A percentile compares a stretch with the other conserved stretches of the same genome.
These are phyloP conservation scores for Corythornis madagascariensis DNA, from an alignment of 2,113 vertebrate genomes.

Conservation along the genomic window DNA sequence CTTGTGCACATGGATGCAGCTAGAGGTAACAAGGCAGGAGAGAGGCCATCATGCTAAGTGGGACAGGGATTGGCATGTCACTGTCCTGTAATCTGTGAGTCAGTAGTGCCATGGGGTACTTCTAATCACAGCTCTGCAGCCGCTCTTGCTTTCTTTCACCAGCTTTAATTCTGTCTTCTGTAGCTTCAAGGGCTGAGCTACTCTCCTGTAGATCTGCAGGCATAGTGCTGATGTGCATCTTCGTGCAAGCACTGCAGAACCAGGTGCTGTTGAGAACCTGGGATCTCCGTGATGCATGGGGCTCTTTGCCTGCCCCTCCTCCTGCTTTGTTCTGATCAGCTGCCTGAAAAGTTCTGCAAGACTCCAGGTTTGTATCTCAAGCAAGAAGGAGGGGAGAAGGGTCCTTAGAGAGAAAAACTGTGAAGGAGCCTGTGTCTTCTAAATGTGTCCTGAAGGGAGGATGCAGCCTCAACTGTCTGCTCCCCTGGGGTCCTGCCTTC, in stretches of 20 bases:
- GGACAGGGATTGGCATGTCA: neutral
- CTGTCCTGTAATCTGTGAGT: neutral
- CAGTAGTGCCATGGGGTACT: neutral
- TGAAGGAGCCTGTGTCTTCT: neutral
- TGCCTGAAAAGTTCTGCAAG: neutral
- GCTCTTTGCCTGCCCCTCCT: neutral
- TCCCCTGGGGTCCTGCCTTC: neutral
- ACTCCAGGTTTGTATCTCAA: neutral
- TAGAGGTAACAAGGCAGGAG: neutral
- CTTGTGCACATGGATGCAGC: neutral
- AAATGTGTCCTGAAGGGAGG: neutral
- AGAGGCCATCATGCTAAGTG: rapidly evolving
- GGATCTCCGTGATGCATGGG: neutral
- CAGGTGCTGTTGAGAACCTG: neutral
- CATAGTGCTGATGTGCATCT: neutral
- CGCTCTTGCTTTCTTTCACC: neutral
- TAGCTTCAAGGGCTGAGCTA: neutral
- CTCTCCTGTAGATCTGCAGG: neutral
- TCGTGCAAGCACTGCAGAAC: neutral
- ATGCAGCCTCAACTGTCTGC: neutral
- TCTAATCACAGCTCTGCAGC: neutral
- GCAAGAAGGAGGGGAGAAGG: neutral
- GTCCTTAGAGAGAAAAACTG: neutral
- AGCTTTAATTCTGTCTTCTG: neutral
- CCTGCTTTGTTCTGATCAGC: neutral